Evolutionary conservation across 2,888 invertebrate species (phyloP), one percentile per base, ranked within the genome.

Genomic region (Caenorhabditis sinica): DNA sequence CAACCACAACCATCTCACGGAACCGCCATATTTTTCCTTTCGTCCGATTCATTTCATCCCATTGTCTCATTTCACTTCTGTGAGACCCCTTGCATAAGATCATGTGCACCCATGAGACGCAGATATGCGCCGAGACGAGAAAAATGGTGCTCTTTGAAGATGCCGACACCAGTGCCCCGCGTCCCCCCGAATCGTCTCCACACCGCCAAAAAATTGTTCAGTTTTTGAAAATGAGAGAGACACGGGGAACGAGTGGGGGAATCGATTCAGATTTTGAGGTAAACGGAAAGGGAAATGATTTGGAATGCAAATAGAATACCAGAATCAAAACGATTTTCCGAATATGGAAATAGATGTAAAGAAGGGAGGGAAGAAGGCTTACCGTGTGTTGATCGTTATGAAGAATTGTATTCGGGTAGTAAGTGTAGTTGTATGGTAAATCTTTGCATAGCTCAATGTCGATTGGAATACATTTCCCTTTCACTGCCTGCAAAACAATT

Each of bases 391-490:
- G 84, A 82, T 92, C 91, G 51, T 89, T 86, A 28, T 86, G 85
- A 45, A 90, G 76, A 40, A 86, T 77, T 20, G 85, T 76, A 56
- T 86, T 87, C 23, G 87, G 87, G 58, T 73, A 85, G 72, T 84
- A 88, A 25, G 89, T 89, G 63, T 86, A 82, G 76, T 89, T 88
- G 82, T 89, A 89, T 28, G 89, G 89, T n/a, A 83, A 43, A 83
- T 92, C 90, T 82, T 89, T 85, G 82, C 92, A 92, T 66, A 91
- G 61, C 20, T 87, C 83, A 36, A 90, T 88, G 66, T 89, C 88
- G 75, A 92, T 92, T 68, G 90, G 89, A 63, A 88, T 87, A 75
- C 92, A 92, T 82, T 88, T 88, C 17, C 88, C 86, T 72, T 89
- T 87, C 9, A 83, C 77, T 36, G 88, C 85, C 92, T 92, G 86